Conservation (phyloP, 2,797 vertebrate genomes). For the Pogonophryne albipinna region DNA sequence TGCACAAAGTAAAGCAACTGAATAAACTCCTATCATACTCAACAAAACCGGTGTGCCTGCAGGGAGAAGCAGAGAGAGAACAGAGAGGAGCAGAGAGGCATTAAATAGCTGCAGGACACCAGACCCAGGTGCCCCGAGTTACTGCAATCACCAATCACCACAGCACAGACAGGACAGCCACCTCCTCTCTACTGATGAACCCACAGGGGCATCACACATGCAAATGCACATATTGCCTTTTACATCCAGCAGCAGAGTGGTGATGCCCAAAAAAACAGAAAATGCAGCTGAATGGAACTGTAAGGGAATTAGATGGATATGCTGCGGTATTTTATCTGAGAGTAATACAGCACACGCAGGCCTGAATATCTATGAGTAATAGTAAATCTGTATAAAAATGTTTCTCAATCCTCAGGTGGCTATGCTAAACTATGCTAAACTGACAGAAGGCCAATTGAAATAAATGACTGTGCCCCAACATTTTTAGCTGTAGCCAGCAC, state of each 20-base stretch:
- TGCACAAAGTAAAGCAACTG: too few relatives aligned
- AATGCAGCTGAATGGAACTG: slow-evolving; percentile 26
- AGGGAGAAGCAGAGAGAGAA: too few relatives aligned
- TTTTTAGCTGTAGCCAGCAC: slow-evolving; percentile 58
- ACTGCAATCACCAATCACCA: too few relatives aligned
- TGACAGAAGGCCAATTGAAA: slow-evolving; percentile 71
- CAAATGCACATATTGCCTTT: slow-evolving; percentile 42
- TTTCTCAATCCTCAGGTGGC: slow-evolving; percentile 58
- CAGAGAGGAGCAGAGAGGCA: too few relatives aligned
- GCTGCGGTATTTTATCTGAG: slow-evolving; percentile 37
- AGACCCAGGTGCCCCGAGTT: too few relatives aligned
- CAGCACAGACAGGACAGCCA: too few relatives aligned
- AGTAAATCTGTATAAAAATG: slow-evolving; percentile 55
- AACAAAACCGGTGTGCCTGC: too few relatives aligned
- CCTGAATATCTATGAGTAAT: slow-evolving; percentile 49
- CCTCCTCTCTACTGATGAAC: too few relatives aligned
- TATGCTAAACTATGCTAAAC: slow-evolving; percentile 71
- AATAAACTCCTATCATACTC: too few relatives aligned
- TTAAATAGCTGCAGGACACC: too few relatives aligned
- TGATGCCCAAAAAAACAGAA: slow-evolving; percentile 11
- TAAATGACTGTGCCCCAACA: slow-evolving; percentile 59
- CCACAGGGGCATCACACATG: too few relatives aligned
- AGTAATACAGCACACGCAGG: slow-evolving; percentile 41
- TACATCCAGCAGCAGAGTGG: slow-evolving; percentile 16
- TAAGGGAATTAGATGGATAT: slow-evolving; percentile 48